Evolutionary conservation across 2,888 invertebrate genomes (phyloP).

Genomic region (Synergus japonicus): DNA sequence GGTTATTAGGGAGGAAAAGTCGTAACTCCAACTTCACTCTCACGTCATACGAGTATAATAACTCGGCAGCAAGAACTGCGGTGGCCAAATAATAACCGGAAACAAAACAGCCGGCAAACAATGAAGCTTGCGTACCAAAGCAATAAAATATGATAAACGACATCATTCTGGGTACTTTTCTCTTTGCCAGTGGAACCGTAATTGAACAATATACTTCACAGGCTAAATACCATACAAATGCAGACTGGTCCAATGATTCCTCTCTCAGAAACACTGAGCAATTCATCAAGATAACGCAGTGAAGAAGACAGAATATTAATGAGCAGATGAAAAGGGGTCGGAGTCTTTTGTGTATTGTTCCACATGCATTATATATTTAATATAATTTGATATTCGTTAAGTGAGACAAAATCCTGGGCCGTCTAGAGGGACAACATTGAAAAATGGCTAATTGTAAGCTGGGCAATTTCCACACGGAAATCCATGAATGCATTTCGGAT

Average conservation of each 20-base stretch:
- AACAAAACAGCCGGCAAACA: conserved; percentile 71
- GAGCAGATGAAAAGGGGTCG: conserved; percentile 25
- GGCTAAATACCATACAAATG: conserved; percentile 45
- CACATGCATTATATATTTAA: conserved; percentile 2
- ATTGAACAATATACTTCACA: conserved; percentile 43
- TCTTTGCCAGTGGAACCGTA: conserved; percentile 60
- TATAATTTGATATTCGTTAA: conserved; percentile 5
- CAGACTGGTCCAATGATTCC: conserved; percentile 24
- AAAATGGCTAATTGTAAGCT: too few relatives aligned
- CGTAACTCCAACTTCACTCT: conserved; percentile 31
- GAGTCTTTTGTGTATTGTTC: conserved; percentile 16
- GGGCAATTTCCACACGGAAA: too few relatives aligned
- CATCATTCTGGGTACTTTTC: conserved; percentile 61
- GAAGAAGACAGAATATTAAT: conserved; percentile 32
- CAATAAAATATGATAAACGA: conserved; percentile 74
- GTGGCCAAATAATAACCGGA: conserved; percentile 68
- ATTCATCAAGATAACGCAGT: conserved; percentile 31
- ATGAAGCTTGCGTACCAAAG: conserved; percentile 66
- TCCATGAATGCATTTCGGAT: too few relatives aligned
- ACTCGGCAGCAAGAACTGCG: conserved; percentile 34
- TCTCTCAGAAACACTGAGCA: conserved; percentile 15
- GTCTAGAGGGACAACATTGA: too few relatives aligned
- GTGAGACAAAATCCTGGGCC: neutral
- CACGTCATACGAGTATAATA: conserved; percentile 36
- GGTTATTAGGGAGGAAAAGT: conserved; percentile 30